Percentiles rank a stretch among this genome's conserved stretches.
Evolutionary conservation across 2,797 vertebrate species (phyloP).

Genomic region (Liparis tanakae): DNA sequence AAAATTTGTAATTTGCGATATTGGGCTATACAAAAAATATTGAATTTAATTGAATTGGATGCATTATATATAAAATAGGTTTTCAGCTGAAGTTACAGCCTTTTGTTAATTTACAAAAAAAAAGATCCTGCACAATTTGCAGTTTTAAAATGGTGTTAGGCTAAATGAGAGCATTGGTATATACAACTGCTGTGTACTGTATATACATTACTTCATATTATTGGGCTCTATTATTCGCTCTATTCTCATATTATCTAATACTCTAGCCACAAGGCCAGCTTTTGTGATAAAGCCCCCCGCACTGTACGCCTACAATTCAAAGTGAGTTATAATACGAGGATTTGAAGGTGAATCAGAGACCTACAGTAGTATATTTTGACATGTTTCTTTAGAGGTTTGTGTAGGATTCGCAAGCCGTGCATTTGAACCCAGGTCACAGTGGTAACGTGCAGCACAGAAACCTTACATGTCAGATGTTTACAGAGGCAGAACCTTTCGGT

Average conservation of each 20-base stretch:
- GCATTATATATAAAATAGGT: background rate
- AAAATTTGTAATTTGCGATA: no score
- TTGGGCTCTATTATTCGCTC: no score
- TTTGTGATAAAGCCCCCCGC: background rate
- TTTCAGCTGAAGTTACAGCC: background rate
- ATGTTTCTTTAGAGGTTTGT: background rate
- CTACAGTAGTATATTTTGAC: background rate
- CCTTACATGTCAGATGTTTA: slow-evolving; percentile 30
- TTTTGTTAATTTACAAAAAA: background rate
- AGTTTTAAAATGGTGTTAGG: background rate
- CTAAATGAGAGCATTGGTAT: background rate
- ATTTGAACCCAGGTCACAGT: slow-evolving; percentile 22
- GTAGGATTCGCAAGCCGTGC: background rate
- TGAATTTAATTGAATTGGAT: background rate
- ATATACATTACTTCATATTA: background rate
- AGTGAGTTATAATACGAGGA: background rate
- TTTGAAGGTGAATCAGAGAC: background rate
- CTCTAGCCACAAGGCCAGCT: background rate
- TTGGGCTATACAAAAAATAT: no score
- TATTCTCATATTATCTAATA: no score
- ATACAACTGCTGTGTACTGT: background rate
- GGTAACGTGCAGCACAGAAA: slow-evolving; percentile 10
- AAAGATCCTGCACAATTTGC: background rate
- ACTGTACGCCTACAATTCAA: background rate
- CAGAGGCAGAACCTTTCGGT: slow-evolving; percentile 22